Base-by-base conservation (phyloP, 2,113 vertebrate genomes). In the Alligator mississippiensis region DNA sequence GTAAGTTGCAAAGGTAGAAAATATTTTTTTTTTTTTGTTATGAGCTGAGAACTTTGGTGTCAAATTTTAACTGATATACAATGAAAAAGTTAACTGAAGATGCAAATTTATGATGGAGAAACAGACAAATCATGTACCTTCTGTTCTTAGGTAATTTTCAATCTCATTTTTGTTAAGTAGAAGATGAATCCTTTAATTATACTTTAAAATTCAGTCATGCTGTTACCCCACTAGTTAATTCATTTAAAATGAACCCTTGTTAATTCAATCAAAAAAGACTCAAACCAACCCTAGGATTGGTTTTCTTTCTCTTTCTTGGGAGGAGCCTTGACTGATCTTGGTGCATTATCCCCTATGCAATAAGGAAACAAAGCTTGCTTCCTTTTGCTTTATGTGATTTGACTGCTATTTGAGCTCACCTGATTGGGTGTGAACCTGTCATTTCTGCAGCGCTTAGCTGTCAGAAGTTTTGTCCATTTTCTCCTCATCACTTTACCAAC, bases 211-310 rank as follows among this genome's bases (percentile, higher is more conserved):
- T 88, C 54, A 86, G 47, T 88, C 81, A 58, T 89, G 86, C 96
- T 95, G 94, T 95, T 97, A 96, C 86, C 91, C 70, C 87, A 92
- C 85, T 88, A 95, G 90, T 93, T 97, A 96, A 96, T 96, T 95
- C 92, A 94, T 94, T 95, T 95, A 96, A 96, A 96, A 92, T 89
- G 87, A 95, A 77, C 55, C 88, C 94, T 95, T 96, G 94, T 94
- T 95, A 96, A 95, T 95, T 96, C 93, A 96, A 93, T 96, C 96
- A 97, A 90, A 96, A 47, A 94, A 80, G 27, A 92, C 91, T 96
- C 88, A 95, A 92, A 96, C 90, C 70, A 94, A 82, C 87, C 85
- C 95, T 94, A 93, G 77, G 94, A 92, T 59, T 89, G 61, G 70
- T 96, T 93, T 95, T 78, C 57, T 87, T 92, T 72, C 84, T 88